phyloP scores from a whole-genome alignment of 2,888 invertebrate genomes.

The Pemphredon lugubris region DNA sequence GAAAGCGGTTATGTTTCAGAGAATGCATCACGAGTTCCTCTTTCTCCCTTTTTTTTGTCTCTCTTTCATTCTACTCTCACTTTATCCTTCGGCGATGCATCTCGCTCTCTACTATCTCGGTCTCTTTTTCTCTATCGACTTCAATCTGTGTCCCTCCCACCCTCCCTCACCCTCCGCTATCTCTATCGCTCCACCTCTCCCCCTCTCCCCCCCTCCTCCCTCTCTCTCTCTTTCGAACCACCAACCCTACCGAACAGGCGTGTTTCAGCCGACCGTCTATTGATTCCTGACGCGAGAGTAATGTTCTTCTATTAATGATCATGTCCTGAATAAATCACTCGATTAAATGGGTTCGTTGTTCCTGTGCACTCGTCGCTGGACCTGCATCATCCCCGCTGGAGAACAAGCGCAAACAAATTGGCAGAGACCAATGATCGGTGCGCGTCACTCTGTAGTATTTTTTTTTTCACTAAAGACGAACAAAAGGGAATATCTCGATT shows the following conservation, averaged over 20 bases:
- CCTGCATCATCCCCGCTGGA: slow-evolving; percentile 55
- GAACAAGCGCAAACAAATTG: slow-evolving; percentile 68
- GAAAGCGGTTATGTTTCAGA: slow-evolving; percentile 20
- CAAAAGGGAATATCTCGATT: too few species aligned
- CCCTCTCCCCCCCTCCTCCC: slow-evolving; percentile 4
- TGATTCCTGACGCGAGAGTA: slow-evolving; percentile 78
- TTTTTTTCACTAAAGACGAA: too few species aligned
- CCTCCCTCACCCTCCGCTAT: slow-evolving; percentile 6
- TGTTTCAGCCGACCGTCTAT: slow-evolving; percentile 68
- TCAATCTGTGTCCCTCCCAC: slow-evolving; percentile 16
- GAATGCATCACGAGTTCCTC: slow-evolving; percentile 18
- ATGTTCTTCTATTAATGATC: slow-evolving; percentile 79
- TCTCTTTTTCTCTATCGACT: slow-evolving; percentile 34
- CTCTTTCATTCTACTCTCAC: slow-evolving; percentile 5
- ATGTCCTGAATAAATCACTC: slow-evolving; percentile 79
- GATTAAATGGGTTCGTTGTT: slow-evolving; percentile 75
- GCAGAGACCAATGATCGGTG: slow-evolving; percentile 48
- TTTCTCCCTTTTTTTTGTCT: slow-evolving; percentile 10
- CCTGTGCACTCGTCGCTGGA: slow-evolving; percentile 61
- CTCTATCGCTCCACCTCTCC: background rate
- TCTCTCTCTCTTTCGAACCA: slow-evolving; percentile 32
- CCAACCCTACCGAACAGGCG: slow-evolving; percentile 45
- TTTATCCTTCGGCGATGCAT: background rate
- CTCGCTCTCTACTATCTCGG: slow-evolving; percentile 11
- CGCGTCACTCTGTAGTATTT: slow-evolving; percentile 38